Conservation (phyloP, 2,888 invertebrate genomes). For the Drosophila melanosoma region DNA sequence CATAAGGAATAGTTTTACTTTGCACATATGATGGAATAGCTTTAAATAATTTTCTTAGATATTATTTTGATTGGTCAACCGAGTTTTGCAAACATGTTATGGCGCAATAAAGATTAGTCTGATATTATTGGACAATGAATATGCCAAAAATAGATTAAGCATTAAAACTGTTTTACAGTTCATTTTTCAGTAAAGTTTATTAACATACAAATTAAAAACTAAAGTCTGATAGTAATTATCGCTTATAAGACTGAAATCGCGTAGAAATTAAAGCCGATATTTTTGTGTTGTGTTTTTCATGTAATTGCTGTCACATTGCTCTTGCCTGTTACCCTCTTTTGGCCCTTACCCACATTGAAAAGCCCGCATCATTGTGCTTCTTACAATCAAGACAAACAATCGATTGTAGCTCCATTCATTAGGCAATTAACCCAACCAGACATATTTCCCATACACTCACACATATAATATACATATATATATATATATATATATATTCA, state of each 20-base stretch:
- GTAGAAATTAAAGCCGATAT: background rate
- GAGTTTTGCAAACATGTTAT: background rate
- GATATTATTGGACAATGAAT: background rate
- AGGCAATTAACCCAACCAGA: conserved; percentile 56
- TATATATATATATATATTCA: background rate
- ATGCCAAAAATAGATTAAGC: background rate
- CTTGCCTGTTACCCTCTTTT: background rate
- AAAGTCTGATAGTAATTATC: background rate
- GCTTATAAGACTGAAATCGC: background rate
- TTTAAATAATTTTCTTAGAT: background rate
- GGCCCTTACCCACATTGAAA: background rate
- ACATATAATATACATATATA: background rate
- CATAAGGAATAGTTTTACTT: background rate
- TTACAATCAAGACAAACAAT: conserved; percentile 57
- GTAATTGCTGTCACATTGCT: background rate
- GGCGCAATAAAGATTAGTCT: background rate
- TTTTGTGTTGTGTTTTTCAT: background rate
- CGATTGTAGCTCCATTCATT: conserved; percentile 60
- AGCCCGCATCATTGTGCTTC: conserved; percentile 51
- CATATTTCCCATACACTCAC: conserved; percentile 13
- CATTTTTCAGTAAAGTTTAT: background rate
- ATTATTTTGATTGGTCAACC: background rate
- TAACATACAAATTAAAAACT: background rate
- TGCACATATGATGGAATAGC: background rate
- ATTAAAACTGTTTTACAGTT: background rate